Evolutionary conservation across 2,888 invertebrate species (phyloP), one percentile per base, ranked within the genome.

Genomic region (Leucozona laternaria): DNA sequence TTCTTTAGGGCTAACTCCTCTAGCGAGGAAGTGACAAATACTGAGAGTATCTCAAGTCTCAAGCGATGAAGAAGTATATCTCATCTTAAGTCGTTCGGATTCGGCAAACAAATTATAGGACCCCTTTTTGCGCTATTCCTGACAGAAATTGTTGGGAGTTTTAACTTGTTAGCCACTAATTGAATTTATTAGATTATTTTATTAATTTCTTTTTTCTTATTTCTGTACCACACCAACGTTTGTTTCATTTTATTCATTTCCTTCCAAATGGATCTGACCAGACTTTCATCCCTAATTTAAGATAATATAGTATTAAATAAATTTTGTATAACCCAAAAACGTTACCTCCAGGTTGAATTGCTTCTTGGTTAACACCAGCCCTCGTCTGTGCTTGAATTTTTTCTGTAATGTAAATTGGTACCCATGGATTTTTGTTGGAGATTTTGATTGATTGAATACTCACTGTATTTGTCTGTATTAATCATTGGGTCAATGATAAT

Each of bases 401-500:
- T 90, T 93, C 93, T 94, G 87, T 34, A 89, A 89, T 58, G 34
- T 15, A 48, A 20, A 68, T 15, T 50, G 28, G 37, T n/a, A 13
- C n/a, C n/a, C n/a, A n/a, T n/a, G n/a, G n/a, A 17, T 31, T 6
- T 2, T 6, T 10, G 11, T 34, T 20, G 5, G n/a, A 43, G 15
- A 17, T 37, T 60, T 1, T 1, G 22, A 62, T 10, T 25, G 25
- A 11, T 28, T 20, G 50, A 40, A 40, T 25, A 88, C 88, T 88
- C 28, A 89, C 89, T 91, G 68, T 95, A 95, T 90, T 95, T 93
- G 1, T 94, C 93, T 6, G 94, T 91, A 90, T 95, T 93, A 22
- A 94, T 89, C 93, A 95, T 94, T 4, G 95, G 95, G 88, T 94
- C 93, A 85, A 95, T 93, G 31, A 94, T 92, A 83, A 95, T 93